Evolutionary conservation across 1,140 invertebrate genomes (phyloP), one percentile per base, ranked within the genome.

Genomic region (Aphelinus atriplicis): DNA sequence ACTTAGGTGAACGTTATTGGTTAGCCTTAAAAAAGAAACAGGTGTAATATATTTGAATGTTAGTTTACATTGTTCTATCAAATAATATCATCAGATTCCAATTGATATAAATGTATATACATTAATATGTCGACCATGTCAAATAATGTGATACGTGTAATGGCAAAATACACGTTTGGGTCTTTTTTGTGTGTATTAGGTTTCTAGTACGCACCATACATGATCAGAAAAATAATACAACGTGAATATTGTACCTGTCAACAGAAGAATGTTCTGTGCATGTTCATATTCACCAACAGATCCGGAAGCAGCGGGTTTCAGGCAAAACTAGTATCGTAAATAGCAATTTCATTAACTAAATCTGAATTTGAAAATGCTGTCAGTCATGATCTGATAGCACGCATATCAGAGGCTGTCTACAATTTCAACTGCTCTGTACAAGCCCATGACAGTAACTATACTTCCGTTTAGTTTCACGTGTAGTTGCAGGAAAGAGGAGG

Each of bases 281-380:
- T 10, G 61, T 63, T 63, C 9, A n/a, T 48, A 63, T 26, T 26
- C 61, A 0, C 4, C 61, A 45, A 63, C 43, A 45, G 46, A 63
- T 7, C 45, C 42, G 43, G 7, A 46, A 62, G 45, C 60, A 10
- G 47, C 10, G 61, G 10, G 46, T 1, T 45, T 47, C 7, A 50
- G 47, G 7, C 5, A n/a, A 7, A 1, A 7, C 2, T 10, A 66
- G 42, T 7, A 65, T 55, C 64, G 64, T 66, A 50, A 66, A 66
- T 66, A 66, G 56, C 64, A 66, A 66, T 66, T 66, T 45, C 64
- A 66, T 42, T 66, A 45, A 43, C 64, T 50, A 66, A 66, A 66
- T 26, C 51, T 66, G 64, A 66, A 66, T 55, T 56, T 42, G 64
- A 66, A 66, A 56, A 66, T 26, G 51, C 64, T 9, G 64, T 55